Percentiles rank a stretch among this genome's conserved stretches.
These are phyloP conservation scores for Otocyon megalotis DNA, from an alignment of 2,113 vertebrate genomes.

Conservation along the genomic window DNA sequence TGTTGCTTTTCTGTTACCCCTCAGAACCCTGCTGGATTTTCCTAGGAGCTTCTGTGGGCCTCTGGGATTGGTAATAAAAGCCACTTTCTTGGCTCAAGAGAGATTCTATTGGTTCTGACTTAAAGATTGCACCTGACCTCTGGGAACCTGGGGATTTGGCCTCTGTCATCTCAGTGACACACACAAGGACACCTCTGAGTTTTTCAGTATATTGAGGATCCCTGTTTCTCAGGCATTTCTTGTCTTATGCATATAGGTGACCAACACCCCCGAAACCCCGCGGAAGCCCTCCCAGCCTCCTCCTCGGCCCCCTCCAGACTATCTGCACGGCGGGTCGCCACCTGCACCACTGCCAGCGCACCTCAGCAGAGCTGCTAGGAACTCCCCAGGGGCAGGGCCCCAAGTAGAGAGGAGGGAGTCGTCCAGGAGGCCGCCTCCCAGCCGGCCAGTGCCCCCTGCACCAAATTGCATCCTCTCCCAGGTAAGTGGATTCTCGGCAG, in stretches of 20 bases:
- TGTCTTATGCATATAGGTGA: conserved; percentile 75
- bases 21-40: not conserved
- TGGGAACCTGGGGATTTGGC: not conserved
- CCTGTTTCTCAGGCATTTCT: not conserved
- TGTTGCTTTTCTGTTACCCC: not conserved
- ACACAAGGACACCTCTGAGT: not conserved
- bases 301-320: conserved; percentile 77
- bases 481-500: conserved; percentile 74
- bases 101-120: not conserved
- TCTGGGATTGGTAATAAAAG: not conserved
- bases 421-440: conserved; percentile 84
- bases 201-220: not conserved
- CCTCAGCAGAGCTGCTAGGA: not conserved
- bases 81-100: not conserved
- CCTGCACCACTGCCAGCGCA: not conserved
- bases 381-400: rapidly evolving
- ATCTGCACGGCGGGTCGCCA: not conserved
- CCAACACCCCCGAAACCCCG: conserved; percentile 77
- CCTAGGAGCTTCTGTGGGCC: not conserved
- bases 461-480: conserved; percentile 81
- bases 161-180: not conserved
- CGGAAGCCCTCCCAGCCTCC: conserved; percentile 81
- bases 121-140: not conserved
- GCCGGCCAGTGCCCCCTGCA: conserved; percentile 87
- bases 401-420: not conserved